Evolutionary conservation across 2,888 invertebrate species (phyloP).

Genomic region (Eupsilia transversa): DNA sequence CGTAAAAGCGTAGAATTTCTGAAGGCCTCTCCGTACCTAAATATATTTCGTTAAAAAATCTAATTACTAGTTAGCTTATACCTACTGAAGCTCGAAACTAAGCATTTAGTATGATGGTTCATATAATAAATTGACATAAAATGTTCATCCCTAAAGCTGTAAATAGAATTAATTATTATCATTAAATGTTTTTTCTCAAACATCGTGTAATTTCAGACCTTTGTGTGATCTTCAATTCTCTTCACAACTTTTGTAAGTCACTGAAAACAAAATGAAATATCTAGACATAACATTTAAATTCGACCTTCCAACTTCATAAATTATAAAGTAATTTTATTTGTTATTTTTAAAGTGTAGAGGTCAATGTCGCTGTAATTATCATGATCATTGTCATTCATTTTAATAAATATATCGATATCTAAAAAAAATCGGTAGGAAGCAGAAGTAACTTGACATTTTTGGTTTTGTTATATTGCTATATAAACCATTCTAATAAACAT

Average conservation of each 20-base stretch:
- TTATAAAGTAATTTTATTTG: not conserved
- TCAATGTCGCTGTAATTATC: not conserved
- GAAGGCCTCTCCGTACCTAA: not conserved
- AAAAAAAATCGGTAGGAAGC: not conserved
- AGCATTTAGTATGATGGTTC: not conserved
- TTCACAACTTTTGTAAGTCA: not conserved
- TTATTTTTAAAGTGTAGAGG: not conserved
- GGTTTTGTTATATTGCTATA: constrained; percentile 1
- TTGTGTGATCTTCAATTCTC: not conserved
- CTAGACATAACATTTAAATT: not conserved
- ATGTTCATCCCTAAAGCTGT: too few relatives aligned
- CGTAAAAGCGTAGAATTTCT: not conserved
- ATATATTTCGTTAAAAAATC: not conserved
- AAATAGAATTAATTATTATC: not conserved
- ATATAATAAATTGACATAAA: not conserved
- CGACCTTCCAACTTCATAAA: not conserved
- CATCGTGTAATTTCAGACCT: not conserved
- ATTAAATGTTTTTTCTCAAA: not conserved
- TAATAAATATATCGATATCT: too few relatives aligned
- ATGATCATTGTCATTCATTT: not conserved
- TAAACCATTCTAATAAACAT: too few relatives aligned
- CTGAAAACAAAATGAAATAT: not conserved
- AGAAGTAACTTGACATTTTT: not conserved
- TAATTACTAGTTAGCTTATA: not conserved
- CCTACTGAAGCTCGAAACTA: not conserved